These are phyloP conservation scores for Hirtodrosophila trivittata DNA, from an alignment of 2,888 invertebrate genomes.

Conservation along the genomic window DNA sequence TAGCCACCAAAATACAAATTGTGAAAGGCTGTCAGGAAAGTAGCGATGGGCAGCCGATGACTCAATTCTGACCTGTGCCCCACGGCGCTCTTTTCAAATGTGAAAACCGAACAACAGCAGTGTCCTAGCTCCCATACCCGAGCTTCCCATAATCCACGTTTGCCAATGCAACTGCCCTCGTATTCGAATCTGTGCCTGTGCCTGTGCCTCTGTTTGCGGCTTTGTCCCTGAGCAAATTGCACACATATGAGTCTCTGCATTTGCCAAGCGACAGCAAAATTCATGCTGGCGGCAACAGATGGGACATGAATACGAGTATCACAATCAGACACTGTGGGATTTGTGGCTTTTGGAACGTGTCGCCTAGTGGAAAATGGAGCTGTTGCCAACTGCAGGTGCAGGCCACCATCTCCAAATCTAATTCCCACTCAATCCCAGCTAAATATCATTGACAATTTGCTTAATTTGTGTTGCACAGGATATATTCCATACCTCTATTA, in stretches of 20 bases:
- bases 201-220: conserved; percentile 2
- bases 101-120: conserved; percentile 15
- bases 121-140: background rate
- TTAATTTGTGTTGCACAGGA: conserved; percentile 35
- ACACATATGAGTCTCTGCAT: too few species aligned
- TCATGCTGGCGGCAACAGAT: conserved; percentile 45
- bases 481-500: background rate
- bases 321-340: conserved; percentile 21
- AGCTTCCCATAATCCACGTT: background rate
- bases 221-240: conserved; percentile 3
- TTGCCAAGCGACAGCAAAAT: too few species aligned
- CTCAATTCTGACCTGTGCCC: conserved; percentile 14
- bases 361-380: conserved; percentile 14
- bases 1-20: conserved; percentile 1
- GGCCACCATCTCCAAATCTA: conserved; percentile 4
- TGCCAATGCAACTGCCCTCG: conserved; percentile 4
- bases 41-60: conserved; percentile 8
- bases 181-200: background rate
- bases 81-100: background rate
- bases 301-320: conserved; percentile 25
- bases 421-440: conserved; percentile 4
- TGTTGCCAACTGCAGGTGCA: conserved; percentile 32
- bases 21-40: conserved; percentile 2
- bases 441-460: conserved; percentile 35
- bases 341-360: conserved; percentile 26